A percentile compares a stretch with the other conserved stretches of the same genome.
phyloP scores from a whole-genome alignment of 2,888 invertebrate genomes.

The Drosophila paracracens region DNA sequence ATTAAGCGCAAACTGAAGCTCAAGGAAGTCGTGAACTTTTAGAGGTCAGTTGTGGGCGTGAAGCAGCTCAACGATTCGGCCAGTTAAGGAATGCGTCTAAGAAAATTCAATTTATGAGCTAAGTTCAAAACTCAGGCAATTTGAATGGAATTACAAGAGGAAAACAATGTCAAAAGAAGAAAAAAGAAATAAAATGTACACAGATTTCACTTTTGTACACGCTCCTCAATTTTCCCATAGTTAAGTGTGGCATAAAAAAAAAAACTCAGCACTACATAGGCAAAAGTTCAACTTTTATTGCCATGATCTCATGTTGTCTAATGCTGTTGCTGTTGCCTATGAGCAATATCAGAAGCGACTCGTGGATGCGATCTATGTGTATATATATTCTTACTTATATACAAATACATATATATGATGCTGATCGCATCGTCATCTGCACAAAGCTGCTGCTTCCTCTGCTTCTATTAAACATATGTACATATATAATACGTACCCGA shows the following conservation, averaged over 20 bases:
- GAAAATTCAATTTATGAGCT: conserved; percentile 11
- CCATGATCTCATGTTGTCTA: conserved; percentile 53
- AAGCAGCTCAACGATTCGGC: conserved; percentile 1
- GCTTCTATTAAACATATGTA: conserved; percentile 10
- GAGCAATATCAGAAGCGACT: conserved; percentile 14
- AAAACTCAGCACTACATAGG: conserved; percentile 39
- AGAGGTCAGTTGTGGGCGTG: conserved; percentile 57
- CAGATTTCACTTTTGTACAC: conserved; percentile 52
- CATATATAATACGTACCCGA: conserved; percentile 13
- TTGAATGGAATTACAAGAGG: conserved; percentile 35
- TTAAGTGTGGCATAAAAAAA: conserved; percentile 18
- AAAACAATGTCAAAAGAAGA: conserved; percentile 4
- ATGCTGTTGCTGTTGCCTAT: conserved; percentile 18
- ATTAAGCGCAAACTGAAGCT: conserved; percentile 59
- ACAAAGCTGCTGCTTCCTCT: conserved; percentile 5
- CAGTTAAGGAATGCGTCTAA: conserved; percentile 10
- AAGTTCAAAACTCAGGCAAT: conserved; percentile 20
- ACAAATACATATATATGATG: neutral
- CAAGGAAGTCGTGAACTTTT: conserved; percentile 44
- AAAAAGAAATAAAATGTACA: neutral
- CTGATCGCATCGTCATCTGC: conserved; percentile 51
- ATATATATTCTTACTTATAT: neutral
- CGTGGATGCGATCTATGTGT: conserved; percentile 6
- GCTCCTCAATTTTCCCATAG: conserved; percentile 32
- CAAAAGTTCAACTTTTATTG: conserved; percentile 41